Percentiles rank a stretch among this genome's conserved stretches.
These are phyloP conservation scores for Platypus cylindrus DNA, from an alignment of 2,888 invertebrate species.

Conservation along the genomic window DNA sequence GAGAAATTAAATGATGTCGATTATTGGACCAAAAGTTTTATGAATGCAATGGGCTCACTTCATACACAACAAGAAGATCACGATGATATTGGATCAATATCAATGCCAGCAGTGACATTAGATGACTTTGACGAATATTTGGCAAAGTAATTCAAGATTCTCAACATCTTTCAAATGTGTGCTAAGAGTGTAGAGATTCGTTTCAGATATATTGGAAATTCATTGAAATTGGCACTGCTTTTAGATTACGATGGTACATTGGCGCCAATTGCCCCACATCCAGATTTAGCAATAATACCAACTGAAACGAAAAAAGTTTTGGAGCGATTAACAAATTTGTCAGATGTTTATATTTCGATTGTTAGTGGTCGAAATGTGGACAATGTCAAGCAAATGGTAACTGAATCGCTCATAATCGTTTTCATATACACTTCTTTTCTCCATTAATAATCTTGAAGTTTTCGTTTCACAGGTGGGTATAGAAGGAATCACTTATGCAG, in stretches of 20 bases:
- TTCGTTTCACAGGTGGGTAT: constrained; percentile 55
- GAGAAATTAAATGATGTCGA: constrained; percentile 76
- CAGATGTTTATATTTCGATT: constrained; percentile 78
- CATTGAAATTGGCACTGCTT: constrained; percentile 70
- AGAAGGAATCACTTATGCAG: constrained; percentile 81
- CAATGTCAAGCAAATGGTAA: constrained; percentile 76
- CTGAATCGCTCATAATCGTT: constrained; percentile 14
- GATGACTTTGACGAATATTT: constrained; percentile 85
- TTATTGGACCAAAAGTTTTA: constrained; percentile 79
- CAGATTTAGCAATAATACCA: constrained; percentile 76
- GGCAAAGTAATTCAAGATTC: constrained; percentile 51
- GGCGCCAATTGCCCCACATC: constrained; percentile 81
- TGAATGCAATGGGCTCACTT: constrained; percentile 76
- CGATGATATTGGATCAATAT: constrained; percentile 73
- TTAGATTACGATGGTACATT: constrained; percentile 83
- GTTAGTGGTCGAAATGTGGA: constrained; percentile 78
- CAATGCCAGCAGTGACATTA: constrained; percentile 80
- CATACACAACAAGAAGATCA: constrained; percentile 56
- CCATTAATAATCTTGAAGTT: constrained; percentile 1
- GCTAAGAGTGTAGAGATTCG: no score
- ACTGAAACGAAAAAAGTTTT: constrained; percentile 74
- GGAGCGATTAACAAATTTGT: constrained; percentile 68
- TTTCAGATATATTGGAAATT: constrained; percentile 69
- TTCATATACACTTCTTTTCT: neutral
- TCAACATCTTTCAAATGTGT: no score